Evolutionary conservation across 2,113 vertebrate genomes (phyloP).

Genomic region (Orthonyx spaldingii): DNA sequence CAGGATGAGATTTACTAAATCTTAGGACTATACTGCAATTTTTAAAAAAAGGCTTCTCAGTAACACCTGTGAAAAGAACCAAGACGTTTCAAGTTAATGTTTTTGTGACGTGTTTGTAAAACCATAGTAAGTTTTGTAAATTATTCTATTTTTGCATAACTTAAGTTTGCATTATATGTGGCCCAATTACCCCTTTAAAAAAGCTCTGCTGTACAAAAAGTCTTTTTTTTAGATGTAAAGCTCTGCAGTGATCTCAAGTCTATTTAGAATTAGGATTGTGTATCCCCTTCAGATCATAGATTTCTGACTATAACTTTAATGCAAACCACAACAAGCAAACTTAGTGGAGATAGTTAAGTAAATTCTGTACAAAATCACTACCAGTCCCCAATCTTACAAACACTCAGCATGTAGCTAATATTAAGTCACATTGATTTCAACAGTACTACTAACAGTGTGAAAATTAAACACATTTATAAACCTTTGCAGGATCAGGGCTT

Average conservation of each 20-base stretch:
- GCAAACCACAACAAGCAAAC: constrained; percentile 15
- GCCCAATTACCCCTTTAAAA: neutral
- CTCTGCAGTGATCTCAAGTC: neutral
- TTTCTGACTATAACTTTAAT: neutral
- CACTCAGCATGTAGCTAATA: constrained; percentile 38
- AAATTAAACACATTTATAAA: constrained; percentile 58
- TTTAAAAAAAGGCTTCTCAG: neutral
- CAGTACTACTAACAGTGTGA: constrained; percentile 16
- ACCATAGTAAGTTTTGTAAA: neutral
- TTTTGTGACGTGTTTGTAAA: neutral
- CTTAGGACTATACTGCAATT: neutral
- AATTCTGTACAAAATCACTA: constrained; percentile 4
- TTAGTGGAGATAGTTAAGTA: neutral
- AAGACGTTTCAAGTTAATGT: neutral
- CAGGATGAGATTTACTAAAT: neutral
- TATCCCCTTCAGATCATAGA: neutral
- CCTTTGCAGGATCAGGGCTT: constrained; percentile 29
- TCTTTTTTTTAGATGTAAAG: neutral
- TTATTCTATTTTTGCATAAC: neutral
- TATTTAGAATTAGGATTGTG: neutral
- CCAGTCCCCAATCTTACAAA: neutral
- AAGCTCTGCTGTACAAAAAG: neutral
- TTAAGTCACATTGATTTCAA: constrained; percentile 19
- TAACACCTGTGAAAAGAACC: neutral
- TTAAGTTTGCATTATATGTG: accelerated